Evolutionary conservation across 2,888 invertebrate genomes (phyloP).

Genomic region (Embidobia sp.): DNA sequence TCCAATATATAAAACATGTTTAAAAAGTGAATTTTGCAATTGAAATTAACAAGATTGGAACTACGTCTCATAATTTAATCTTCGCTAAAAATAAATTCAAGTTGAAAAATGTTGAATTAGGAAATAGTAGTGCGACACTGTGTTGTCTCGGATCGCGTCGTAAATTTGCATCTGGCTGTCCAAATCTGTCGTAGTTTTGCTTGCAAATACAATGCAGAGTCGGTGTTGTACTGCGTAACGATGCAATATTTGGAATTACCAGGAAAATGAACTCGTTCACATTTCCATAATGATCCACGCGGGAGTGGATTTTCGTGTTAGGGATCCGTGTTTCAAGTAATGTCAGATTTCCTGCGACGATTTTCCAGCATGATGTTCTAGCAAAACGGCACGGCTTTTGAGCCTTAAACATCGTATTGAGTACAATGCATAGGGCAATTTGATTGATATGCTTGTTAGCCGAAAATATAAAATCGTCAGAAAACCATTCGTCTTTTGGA

Average conservation of each 20-base stretch:
- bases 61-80: too few species aligned
- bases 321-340: constrained; percentile 31
- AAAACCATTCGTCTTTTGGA: too few species aligned
- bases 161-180: background rate
- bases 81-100: too few species aligned
- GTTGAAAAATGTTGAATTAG: too few species aligned
- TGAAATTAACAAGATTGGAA: too few species aligned
- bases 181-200: constrained; percentile 7
- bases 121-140: too few species aligned
- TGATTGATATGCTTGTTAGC: too few species aligned
- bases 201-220: constrained; percentile 3
- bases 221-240: constrained; percentile 12
- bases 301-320: constrained; percentile 48
- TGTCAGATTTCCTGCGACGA: constrained; percentile 30
- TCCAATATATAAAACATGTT: too few species aligned
- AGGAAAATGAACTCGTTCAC: constrained; percentile 27
- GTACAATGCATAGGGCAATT: constrained; percentile 1
- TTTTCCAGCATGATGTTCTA: constrained; percentile 10
- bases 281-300: constrained; percentile 52
- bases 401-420: constrained; percentile 19
- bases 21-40: too few species aligned
- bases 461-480: too few species aligned
- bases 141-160: too few species aligned
- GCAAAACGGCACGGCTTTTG: constrained; percentile 4
- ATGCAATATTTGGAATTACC: constrained; percentile 31